Percentiles rank a stretch among this genome's conserved stretches.
Evolutionary conservation across 2,888 invertebrate species (phyloP).

Genomic region (Latrodectus hesperus): DNA sequence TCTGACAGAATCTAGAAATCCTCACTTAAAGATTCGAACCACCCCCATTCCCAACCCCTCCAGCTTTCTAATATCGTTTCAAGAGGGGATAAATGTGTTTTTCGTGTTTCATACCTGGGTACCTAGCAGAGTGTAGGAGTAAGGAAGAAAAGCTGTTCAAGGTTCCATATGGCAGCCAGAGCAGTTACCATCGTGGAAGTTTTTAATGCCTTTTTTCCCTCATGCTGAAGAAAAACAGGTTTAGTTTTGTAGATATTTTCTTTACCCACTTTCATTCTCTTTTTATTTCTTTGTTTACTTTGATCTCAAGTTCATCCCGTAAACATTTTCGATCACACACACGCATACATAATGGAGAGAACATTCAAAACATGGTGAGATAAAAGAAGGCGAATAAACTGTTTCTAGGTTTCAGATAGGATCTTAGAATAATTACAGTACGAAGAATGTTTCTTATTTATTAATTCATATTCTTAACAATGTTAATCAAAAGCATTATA

Average conservation of each 20-base stretch:
- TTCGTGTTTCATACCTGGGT: slow-evolving; percentile 65
- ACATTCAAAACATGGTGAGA: too few species aligned
- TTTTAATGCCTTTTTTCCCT: slow-evolving; percentile 60
- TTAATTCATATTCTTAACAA: too few species aligned
- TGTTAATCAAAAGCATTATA: too few species aligned
- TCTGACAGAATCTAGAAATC: slow-evolving; percentile 50
- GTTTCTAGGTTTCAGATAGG: too few species aligned
- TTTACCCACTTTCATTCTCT: not conserved
- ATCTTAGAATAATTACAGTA: too few species aligned
- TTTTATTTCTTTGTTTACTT: slow-evolving; percentile 23
- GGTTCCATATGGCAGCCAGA: too few species aligned
- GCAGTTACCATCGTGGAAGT: not conserved
- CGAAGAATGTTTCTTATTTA: too few species aligned
- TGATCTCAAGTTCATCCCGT: slow-evolving; percentile 30
- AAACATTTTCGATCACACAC: slow-evolving; percentile 25
- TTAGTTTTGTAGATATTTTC: slow-evolving; percentile 13
- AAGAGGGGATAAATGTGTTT: slow-evolving; percentile 62
- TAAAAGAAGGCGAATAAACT: too few species aligned
- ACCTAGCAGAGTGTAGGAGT: slow-evolving; percentile 12
- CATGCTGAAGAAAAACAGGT: slow-evolving; percentile 9
- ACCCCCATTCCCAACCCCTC: not conserved
- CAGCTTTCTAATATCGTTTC: slow-evolving; percentile 29
- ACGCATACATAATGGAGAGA: too few species aligned
- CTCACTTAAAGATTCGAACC: slow-evolving; percentile 36
- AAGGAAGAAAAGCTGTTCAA: too few species aligned